Evolutionary conservation across 37 sponge, comb jelly and placozoan species (phyloP), one percentile per base, ranked within the genome.

Genomic region (Geodia barretti): DNA sequence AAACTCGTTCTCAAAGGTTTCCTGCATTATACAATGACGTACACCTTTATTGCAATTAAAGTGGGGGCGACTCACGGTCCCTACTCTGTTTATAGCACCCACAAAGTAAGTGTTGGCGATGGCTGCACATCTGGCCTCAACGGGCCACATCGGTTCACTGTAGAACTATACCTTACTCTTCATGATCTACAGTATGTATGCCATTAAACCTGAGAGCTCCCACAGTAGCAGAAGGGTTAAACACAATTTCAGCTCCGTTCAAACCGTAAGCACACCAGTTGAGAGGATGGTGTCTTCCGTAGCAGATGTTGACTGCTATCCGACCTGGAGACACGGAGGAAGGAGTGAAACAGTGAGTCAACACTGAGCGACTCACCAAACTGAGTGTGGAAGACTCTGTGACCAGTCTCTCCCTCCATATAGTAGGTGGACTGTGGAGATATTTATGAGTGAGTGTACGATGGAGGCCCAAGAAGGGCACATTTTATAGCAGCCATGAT

Each of bases 61-160:
- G 4, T 38, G 73, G 54, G 37, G 7, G 34, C 58, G 5, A 77
- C 94, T 90, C 41, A 95, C 97, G 3, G 95, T 97, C 36, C 97
- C 97, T 31, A 97, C 93, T 64, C 97, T 60, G 80, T 97, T 97
- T 62, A 84, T 97, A 31, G 83, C 87, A 40, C 85, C 92, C 30
- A 94, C 95, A 75, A 97, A 97, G 62, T 92, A 91, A 23, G 85
- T 82, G 79, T 94, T 97, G 29, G 92, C 92, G 62, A 97, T 97
- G 80, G 97, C 90, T 33, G 97, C 97, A 84, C 78, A 83, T 20
- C 97, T 76, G 14, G 95, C 97, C 68, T 97, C 97, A 77, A 97
- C 94, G 5, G 97, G 88, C 97, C 97, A 97, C 97, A 97, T 94
- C 43, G 97, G 97, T 72, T 97, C 97, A 89, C 95, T 95, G 85